A percentile compares a stretch with the other conserved stretches of the same genome.
Conservation (phyloP, 1,140 invertebrate species). For the Oryctes rhinoceros region DNA sequence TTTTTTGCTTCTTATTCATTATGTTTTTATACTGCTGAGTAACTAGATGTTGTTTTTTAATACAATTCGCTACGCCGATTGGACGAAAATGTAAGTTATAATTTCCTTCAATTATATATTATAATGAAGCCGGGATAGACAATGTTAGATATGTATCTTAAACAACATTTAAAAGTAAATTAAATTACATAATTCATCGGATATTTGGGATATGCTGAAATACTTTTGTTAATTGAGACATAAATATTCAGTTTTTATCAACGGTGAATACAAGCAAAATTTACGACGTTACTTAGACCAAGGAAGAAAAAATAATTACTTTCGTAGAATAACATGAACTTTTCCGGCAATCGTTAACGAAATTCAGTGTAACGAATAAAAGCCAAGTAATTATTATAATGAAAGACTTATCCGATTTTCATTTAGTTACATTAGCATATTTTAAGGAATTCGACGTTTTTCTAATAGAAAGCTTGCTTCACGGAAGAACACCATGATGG, state of each 20-base stretch:
- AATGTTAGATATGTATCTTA: too few relatives aligned
- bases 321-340: neutral
- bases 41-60: too few relatives aligned
- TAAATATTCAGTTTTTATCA: neutral
- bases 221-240: conserved; percentile 18
- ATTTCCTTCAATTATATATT: too few relatives aligned
- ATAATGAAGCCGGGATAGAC: too few relatives aligned
- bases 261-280: neutral
- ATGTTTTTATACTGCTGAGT: too few relatives aligned
- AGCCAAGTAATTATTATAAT: conserved; percentile 12
- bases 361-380: neutral
- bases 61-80: too few relatives aligned
- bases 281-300: neutral
- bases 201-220: neutral
- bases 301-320: neutral
- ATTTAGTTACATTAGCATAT: neutral
- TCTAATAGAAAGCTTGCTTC: neutral
- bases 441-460: conserved; percentile 23
- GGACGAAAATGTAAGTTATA: too few relatives aligned
- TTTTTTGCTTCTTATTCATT: too few relatives aligned
- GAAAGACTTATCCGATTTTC: neutral
- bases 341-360: neutral
- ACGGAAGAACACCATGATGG: neutral
- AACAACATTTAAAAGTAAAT: too few relatives aligned
- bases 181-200: too few relatives aligned